phyloP scores from a whole-genome alignment of 2,797 vertebrate species.

The Coccyzus lansbergi region DNA sequence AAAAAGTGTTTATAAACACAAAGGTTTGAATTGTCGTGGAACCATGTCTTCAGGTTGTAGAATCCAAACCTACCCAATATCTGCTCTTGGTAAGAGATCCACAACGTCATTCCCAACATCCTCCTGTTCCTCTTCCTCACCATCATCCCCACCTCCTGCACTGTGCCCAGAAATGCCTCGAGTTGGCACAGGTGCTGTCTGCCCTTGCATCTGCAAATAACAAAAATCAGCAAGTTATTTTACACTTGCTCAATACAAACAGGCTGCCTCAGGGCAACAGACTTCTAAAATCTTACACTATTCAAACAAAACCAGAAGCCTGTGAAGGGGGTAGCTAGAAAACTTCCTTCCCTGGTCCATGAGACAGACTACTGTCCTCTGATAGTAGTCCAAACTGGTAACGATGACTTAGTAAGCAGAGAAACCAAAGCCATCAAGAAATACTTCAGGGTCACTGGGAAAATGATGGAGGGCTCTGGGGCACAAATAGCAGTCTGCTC shows the following conservation, averaged over 20 bases:
- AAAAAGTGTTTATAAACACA: neutral
- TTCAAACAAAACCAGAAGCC: neutral
- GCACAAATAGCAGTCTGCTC: too few relatives aligned
- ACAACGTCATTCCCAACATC: conserved; percentile 85
- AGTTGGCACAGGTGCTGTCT: conserved; percentile 85
- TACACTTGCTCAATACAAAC: accelerated
- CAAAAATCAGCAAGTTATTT: neutral
- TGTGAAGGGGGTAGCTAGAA: too few relatives aligned
- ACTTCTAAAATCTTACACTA: neutral
- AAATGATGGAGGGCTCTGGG: too few relatives aligned
- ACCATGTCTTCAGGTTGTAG: neutral
- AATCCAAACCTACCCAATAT: conserved; percentile 84
- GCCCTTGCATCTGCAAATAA: conserved; percentile 90
- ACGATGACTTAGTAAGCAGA: too few relatives aligned
- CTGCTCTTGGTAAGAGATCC: conserved; percentile 92
- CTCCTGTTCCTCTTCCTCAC: conserved; percentile 80
- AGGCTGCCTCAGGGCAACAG: accelerated
- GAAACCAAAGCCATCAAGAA: too few relatives aligned
- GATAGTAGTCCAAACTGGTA: too few relatives aligned
- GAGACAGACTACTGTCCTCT: too few relatives aligned
- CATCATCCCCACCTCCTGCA: conserved; percentile 76
- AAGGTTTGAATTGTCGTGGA: neutral
- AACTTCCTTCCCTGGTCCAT: too few relatives aligned
- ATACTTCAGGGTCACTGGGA: too few relatives aligned
- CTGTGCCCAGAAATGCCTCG: conserved; percentile 81